Percentiles rank a stretch among this genome's conserved stretches.
phyloP scores from a whole-genome alignment of 2,113 vertebrate species.

The Pangasianodon hypophthalmus region DNA sequence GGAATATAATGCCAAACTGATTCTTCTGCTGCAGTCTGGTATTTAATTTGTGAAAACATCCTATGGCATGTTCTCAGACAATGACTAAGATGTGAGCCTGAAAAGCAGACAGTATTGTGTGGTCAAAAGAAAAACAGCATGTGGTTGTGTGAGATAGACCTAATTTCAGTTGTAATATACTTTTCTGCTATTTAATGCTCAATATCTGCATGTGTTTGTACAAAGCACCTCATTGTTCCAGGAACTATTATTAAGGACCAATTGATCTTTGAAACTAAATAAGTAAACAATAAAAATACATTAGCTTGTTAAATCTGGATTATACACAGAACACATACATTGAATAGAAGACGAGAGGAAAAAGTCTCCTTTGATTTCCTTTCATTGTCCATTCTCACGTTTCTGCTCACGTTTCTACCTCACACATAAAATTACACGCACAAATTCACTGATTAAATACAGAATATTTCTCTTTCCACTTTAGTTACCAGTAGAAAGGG shows the following conservation, averaged over 20 bases:
- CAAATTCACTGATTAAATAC: neutral
- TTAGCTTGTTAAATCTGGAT: neutral
- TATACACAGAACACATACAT: neutral
- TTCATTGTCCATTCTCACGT: neutral
- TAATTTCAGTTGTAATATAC: neutral
- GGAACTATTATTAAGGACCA: neutral
- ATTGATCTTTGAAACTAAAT: neutral
- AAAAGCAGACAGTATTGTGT: neutral
- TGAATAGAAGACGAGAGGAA: neutral
- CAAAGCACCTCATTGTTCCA: neutral
- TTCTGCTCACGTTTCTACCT: neutral
- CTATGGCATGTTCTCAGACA: neutral
- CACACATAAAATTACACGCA: neutral
- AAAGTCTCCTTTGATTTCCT: neutral
- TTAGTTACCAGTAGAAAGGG: neutral
- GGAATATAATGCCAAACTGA: slow-evolving; percentile 1
- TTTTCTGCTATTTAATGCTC: neutral
- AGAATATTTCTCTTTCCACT: neutral
- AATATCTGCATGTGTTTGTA: slow-evolving; percentile 19
- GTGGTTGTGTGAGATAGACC: neutral
- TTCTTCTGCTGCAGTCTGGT: neutral
- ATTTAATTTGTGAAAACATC: slow-evolving; percentile 7
- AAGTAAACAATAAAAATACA: neutral
- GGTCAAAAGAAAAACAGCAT: neutral
- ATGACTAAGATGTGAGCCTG: neutral